phyloP scores from a whole-genome alignment of 2,797 vertebrate genomes.

The Leptoclinus maculatus region DNA sequence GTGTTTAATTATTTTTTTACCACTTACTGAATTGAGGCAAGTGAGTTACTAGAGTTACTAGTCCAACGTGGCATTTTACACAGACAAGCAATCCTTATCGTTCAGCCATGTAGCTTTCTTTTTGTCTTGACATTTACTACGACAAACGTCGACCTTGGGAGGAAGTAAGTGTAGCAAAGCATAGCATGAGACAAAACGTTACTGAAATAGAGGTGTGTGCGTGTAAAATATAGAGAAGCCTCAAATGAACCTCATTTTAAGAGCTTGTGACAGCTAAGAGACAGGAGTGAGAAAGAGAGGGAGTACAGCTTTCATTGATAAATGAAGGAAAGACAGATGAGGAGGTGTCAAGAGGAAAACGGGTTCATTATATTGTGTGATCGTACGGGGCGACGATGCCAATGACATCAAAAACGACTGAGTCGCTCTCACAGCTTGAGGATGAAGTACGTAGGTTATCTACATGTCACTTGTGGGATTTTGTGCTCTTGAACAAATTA shows the following conservation, averaged over 20 bases:
- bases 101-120: neutral
- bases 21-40: too few relatives aligned
- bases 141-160: neutral
- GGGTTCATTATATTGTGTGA: conserved; percentile 28
- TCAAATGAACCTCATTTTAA: conserved; percentile 40
- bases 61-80: neutral
- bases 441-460: conserved; percentile 16
- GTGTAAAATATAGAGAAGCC: neutral
- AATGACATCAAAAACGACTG: conserved; percentile 19
- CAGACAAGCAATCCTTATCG: neutral
- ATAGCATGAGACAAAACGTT: neutral
- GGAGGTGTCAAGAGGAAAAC: conserved; percentile 31
- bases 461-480: conserved; percentile 10
- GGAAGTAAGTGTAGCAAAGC: neutral
- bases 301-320: conserved; percentile 9
- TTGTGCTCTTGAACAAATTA: conserved; percentile 28
- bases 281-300: conserved; percentile 24
- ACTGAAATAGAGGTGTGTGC: neutral
- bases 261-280: conserved; percentile 43
- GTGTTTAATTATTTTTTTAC: too few relatives aligned
- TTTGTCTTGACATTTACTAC: neutral
- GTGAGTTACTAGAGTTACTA: neutral
- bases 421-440: conserved; percentile 4
- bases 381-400: conserved; percentile 6
- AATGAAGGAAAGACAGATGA: conserved; percentile 35